Conservation (phyloP, 2,797 vertebrate genomes). For the Spondyliosoma cantharus region DNA sequence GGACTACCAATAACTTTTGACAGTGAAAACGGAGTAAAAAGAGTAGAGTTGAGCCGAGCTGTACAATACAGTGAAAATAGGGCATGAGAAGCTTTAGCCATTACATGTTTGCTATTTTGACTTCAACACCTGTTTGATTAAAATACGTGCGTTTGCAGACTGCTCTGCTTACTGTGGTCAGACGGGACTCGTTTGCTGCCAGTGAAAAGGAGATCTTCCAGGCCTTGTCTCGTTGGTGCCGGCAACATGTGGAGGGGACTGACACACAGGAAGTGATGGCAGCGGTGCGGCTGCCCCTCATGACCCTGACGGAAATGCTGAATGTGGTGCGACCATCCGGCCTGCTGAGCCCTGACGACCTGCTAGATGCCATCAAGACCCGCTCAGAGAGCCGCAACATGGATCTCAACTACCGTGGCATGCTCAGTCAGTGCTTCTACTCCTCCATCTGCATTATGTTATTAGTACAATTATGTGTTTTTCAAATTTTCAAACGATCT, state of each 20-base stretch:
- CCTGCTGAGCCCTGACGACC: slow-evolving; percentile 93
- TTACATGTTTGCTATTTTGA: neutral
- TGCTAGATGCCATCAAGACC: slow-evolving; percentile 97
- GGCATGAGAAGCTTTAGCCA: neutral
- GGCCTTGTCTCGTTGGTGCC: slow-evolving; percentile 95
- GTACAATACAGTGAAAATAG: too few species aligned
- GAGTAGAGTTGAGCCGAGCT: too few species aligned
- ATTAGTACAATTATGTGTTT: neutral
- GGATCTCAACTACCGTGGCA: slow-evolving; percentile 98
- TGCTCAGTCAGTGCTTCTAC: slow-evolving; percentile 90
- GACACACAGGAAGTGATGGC: slow-evolving; percentile 92
- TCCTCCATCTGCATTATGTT: neutral
- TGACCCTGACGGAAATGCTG: slow-evolving; percentile 96
- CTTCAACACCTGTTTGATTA: neutral
- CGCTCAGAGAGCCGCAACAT: slow-evolving; percentile 98
- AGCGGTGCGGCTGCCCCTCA: slow-evolving; percentile 93
- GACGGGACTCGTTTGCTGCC: slow-evolving; percentile 94
- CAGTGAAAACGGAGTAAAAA: too few species aligned
- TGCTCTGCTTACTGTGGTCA: slow-evolving; percentile 91
- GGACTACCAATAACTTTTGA: too few species aligned
- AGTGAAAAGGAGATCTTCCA: slow-evolving; percentile 97
- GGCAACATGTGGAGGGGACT: slow-evolving; percentile 88
- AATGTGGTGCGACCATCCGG: slow-evolving; percentile 95
- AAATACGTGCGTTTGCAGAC: slow-evolving; percentile 73
- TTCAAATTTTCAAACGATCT: neutral